Base-by-base conservation (phyloP, 2,888 invertebrate species). In the Drosophila rellima region DNA sequence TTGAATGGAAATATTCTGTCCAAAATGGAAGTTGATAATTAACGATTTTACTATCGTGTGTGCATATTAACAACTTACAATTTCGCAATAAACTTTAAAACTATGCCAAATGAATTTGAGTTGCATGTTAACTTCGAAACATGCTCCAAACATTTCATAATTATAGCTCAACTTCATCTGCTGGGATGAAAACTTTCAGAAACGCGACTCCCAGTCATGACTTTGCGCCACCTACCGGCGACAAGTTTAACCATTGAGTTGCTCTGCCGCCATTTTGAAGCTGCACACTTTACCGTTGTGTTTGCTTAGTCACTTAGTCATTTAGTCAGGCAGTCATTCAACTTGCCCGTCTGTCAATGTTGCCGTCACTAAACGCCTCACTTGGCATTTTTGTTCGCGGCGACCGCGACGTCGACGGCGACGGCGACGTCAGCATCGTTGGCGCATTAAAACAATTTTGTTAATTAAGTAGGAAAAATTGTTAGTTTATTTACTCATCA, bases 391-490 rank as follows among this genome's bases (percentile, higher is more conserved):
- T 47, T 57, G 63, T 45, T n/a, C 15, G 52, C 37, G 61, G 59
- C 50, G 17, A 33, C 47, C 8, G 6, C 11, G 45, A 45, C 45
- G 57, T 59, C 54, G 18, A 31, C 45, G 11, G 4, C 8, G 26
- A 44, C 44, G 13, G 40, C 33, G 52, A 20, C 23, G 37, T 33
- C 40, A 23, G 59, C 55, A 47, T 48, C 35, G 68, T 56, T 64
- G 65, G 68, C 68, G 86, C 83, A 84, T 88, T 85, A 88, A 86
- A 85, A 85, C 86, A 85, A 85, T 88, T 85, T 85, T 85, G 84
- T 85, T 85, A 85, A 85, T 85, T 85, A 85, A 85, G 84, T 86
- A 85, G 83, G 84, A 86, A 86, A 85, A 85, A 88, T 86, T 88
- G 83, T 88, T 85, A 88, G 84, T 85, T 88, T 85, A 85, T 85